Evolutionary conservation across 2,888 invertebrate species (phyloP).

Genomic region (Halocaridina rubra): DNA sequence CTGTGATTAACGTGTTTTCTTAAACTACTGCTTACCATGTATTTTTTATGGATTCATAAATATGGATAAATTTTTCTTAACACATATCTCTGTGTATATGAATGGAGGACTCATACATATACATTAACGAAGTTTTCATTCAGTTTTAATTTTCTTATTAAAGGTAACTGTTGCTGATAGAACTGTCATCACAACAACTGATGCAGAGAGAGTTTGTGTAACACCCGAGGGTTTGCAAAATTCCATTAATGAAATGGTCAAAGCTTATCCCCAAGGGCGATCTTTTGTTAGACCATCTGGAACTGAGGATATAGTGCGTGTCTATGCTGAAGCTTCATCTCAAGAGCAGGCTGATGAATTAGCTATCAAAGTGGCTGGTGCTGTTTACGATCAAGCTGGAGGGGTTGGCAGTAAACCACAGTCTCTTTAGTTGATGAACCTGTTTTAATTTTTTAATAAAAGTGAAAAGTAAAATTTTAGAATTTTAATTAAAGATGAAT

Average conservation of each 20-base stretch:
- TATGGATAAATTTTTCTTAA: no score
- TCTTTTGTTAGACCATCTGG: constrained; percentile 91
- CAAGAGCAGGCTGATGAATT: constrained; percentile 78
- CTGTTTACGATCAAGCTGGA: constrained; percentile 75
- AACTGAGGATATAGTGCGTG: constrained; percentile 94
- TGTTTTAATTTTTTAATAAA: no score
- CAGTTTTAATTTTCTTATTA: constrained; percentile 1
- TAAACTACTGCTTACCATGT: no score
- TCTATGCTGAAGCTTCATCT: constrained; percentile 94
- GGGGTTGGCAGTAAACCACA: constrained; percentile 51
- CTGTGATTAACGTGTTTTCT: no score
- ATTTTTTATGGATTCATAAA: no score
- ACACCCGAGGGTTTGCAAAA: constrained; percentile 86
- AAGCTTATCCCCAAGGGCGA: constrained; percentile 78
- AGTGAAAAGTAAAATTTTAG: no score
- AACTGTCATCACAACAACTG: constrained; percentile 83
- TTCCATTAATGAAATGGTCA: constrained; percentile 79
- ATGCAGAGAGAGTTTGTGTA: constrained; percentile 86
- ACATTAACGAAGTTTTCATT: no score
- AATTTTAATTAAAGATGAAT: no score
- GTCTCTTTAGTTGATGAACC: no score
- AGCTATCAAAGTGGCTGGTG: constrained; percentile 80
- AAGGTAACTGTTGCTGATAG: constrained; percentile 76
- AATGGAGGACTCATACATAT: no score
- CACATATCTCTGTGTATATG: no score